These are phyloP conservation scores for Caenorhabditis parvicauda DNA, from an alignment of 2,888 invertebrate genomes.

Conservation along the genomic window DNA sequence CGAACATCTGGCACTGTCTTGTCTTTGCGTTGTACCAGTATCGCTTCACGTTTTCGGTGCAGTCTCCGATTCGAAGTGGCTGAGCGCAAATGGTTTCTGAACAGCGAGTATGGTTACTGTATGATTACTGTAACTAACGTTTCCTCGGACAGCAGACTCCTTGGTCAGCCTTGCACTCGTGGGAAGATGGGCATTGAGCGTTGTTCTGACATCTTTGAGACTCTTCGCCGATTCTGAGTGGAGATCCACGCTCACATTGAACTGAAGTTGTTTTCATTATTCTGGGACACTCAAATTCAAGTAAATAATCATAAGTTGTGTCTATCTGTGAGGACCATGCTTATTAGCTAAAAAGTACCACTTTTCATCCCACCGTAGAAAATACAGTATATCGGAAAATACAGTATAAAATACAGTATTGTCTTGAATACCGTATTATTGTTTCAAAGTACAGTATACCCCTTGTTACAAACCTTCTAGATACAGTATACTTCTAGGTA, in stretches of 20 bases:
- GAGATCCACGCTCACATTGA: conserved; percentile 49
- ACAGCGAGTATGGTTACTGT: conserved; percentile 1
- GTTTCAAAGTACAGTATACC: no score
- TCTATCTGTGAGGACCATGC: no score
- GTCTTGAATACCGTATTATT: no score
- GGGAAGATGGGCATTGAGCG: conserved; percentile 45
- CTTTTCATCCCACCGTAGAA: no score
- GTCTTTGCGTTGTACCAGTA: conserved; percentile 51
- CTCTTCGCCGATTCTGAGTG: conserved; percentile 45
- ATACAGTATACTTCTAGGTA: no score
- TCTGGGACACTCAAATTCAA: no score
- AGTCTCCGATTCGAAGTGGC: conserved; percentile 49
- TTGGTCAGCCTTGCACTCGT: conserved; percentile 50
- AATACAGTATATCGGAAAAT: no score
- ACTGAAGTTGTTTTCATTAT: no score
- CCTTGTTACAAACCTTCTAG: no score
- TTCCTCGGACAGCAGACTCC: conserved; percentile 53
- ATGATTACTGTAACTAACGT: conserved; percentile 17
- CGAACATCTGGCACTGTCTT: conserved; percentile 50
- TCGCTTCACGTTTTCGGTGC: conserved; percentile 42
- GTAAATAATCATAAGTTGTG: no score
- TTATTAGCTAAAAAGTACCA: no score
- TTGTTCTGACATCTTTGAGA: conserved; percentile 46
- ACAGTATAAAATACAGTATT: no score
- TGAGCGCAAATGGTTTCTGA: conserved; percentile 54